Percentiles rank a stretch among this genome's conserved stretches.
phyloP scores from a whole-genome alignment of 2,888 invertebrate genomes.

The Pachydiplax longipennis region DNA sequence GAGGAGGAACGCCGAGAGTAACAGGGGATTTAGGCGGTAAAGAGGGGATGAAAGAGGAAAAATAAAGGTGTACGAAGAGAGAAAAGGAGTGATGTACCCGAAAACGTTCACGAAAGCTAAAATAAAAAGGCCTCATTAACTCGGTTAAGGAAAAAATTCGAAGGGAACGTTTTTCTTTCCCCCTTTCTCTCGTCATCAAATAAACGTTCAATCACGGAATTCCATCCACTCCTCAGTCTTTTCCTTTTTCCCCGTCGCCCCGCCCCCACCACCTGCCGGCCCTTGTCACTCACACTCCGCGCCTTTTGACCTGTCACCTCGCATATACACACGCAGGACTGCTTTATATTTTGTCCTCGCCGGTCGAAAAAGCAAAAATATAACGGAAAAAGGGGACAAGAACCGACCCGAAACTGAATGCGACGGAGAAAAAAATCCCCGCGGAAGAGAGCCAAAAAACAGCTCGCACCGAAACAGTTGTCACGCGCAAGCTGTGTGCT shows the following conservation, averaged over 20 bases:
- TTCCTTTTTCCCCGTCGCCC: not conserved
- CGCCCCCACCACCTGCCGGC: not conserved
- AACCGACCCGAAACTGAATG: not conserved
- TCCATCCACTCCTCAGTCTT: not conserved
- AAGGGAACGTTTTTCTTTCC: not conserved
- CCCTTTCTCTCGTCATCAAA: not conserved
- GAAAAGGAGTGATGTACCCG: not conserved
- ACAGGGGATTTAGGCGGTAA: too few relatives aligned
- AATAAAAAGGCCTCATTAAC: not conserved
- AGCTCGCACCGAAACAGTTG: not conserved
- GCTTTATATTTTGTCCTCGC: not conserved
- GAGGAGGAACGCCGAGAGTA: too few relatives aligned
- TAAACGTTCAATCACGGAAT: not conserved
- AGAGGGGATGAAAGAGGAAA: too few relatives aligned
- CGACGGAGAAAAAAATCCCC: not conserved
- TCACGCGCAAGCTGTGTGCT: not conserved
- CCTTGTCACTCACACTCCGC: not conserved
- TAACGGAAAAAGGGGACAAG: not conserved
- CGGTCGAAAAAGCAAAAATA: not conserved
- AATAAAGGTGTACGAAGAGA: not conserved
- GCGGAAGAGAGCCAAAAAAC: not conserved
- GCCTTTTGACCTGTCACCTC: slow-evolving; percentile 1
- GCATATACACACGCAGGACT: not conserved
- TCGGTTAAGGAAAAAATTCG: not conserved
- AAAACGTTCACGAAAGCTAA: not conserved